Evolutionary conservation across 2,113 vertebrate species (phyloP).

Genomic region (Phoenicopterus ruber): DNA sequence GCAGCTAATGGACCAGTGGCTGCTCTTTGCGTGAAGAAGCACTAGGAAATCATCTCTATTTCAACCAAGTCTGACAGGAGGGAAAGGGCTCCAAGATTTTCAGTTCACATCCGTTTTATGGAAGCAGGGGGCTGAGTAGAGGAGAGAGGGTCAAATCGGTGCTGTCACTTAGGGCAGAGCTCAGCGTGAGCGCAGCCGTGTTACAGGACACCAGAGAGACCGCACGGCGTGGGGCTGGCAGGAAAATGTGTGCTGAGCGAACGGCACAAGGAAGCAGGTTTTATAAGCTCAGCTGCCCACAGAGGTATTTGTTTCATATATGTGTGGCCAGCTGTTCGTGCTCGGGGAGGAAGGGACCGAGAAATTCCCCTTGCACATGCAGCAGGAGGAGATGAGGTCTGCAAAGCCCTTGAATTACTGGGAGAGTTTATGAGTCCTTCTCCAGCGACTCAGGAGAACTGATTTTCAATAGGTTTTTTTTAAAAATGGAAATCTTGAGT

Average conservation of each 20-base stretch:
- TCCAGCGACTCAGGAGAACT: background rate
- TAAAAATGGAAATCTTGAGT: too few relatives aligned
- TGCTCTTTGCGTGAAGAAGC: background rate
- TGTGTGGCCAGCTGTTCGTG: background rate
- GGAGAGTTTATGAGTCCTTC: background rate
- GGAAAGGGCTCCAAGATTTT: background rate
- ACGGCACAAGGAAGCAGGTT: background rate
- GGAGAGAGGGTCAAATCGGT: background rate
- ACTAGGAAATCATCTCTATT: background rate
- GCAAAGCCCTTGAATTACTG: background rate
- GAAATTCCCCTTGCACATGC: background rate
- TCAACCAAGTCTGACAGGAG: background rate
- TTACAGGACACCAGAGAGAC: background rate
- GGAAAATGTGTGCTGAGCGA: background rate
- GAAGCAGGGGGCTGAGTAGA: background rate
- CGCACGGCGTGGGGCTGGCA: fast-evolving
- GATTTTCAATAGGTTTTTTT: background rate
- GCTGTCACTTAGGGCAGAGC: background rate
- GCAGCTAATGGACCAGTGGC: too few relatives aligned
- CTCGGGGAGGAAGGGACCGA: background rate
- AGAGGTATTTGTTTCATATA: background rate
- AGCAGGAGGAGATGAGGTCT: background rate
- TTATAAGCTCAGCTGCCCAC: background rate
- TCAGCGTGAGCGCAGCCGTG: fast-evolving
- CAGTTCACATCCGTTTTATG: background rate